phyloP scores from a whole-genome alignment of 1,140 invertebrate genomes.

The Mya arenaria region DNA sequence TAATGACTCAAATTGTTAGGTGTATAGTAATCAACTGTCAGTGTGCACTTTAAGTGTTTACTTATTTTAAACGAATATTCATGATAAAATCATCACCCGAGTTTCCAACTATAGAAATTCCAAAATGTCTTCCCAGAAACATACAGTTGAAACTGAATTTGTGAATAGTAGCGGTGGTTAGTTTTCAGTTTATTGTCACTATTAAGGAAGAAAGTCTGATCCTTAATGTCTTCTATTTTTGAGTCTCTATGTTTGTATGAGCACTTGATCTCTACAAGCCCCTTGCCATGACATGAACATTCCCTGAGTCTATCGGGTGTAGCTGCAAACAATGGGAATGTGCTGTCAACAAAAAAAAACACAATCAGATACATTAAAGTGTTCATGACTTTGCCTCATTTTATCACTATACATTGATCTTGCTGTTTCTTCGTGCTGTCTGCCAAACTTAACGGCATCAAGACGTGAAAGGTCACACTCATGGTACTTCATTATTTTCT shows the following conservation, averaged over 20 bases:
- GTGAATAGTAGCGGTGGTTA: conserved; percentile 38
- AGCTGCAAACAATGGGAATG: conserved; percentile 29
- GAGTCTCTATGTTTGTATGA: conserved; percentile 29
- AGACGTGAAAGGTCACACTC: neutral
- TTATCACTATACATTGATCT: too few relatives aligned
- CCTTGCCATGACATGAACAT: conserved; percentile 29
- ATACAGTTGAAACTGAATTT: conserved; percentile 47
- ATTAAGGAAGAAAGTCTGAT: conserved; percentile 22
- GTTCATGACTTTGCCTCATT: too few relatives aligned
- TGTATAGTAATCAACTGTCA: too few relatives aligned
- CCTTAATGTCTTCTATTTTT: neutral
- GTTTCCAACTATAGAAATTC: too few relatives aligned
- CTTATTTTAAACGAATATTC: too few relatives aligned
- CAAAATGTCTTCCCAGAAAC: conserved; percentile 3
- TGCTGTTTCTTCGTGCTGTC: too few relatives aligned
- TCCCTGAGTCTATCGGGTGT: conserved; percentile 11
- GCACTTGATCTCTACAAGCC: conserved; percentile 35
- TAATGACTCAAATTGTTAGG: too few relatives aligned
- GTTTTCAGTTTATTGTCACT: neutral
- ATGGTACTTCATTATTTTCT: neutral
- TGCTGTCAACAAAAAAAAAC: conserved; percentile 21
- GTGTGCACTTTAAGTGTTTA: too few relatives aligned
- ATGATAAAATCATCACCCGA: too few relatives aligned
- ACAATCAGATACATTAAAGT: too few relatives aligned
- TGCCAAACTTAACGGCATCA: neutral